These are phyloP conservation scores for Lutjanus erythropterus DNA, from an alignment of 2,113 vertebrate genomes.

Conservation along the genomic window DNA sequence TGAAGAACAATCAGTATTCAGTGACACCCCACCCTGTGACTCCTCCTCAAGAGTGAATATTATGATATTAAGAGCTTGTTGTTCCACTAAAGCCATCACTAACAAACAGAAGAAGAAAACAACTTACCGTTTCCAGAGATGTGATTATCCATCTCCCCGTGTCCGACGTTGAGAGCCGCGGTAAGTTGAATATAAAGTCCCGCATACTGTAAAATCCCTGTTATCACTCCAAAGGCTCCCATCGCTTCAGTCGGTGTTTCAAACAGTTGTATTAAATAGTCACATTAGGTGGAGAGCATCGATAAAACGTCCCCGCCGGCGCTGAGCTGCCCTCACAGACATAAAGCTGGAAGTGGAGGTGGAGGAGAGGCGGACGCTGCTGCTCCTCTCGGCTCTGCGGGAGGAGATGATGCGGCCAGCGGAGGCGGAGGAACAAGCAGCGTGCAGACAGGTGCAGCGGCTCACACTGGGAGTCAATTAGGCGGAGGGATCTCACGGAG, in stretches of 20 bases:
- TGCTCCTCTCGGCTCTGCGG: constrained; percentile 35
- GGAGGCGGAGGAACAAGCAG: constrained; percentile 78
- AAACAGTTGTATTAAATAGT: constrained; percentile 66
- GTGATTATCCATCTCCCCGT: constrained; percentile 86
- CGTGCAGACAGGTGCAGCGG: constrained; percentile 68
- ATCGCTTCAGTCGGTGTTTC: constrained; percentile 80
- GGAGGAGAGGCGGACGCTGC: constrained; percentile 25
- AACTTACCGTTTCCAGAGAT: constrained; percentile 89
- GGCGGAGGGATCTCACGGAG: constrained; percentile 86
- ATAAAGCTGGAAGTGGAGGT: constrained; percentile 34
- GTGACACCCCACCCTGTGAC: constrained; percentile 62
- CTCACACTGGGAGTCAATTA: constrained; percentile 76
- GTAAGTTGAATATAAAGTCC: constrained; percentile 93
- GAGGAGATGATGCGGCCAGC: constrained; percentile 51
- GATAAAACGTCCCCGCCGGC: constrained; percentile 32
- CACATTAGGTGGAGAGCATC: constrained; percentile 70
- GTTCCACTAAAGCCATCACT: neutral
- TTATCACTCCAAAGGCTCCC: constrained; percentile 86
- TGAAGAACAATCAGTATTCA: constrained; percentile 3
- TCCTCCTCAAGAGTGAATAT: neutral
- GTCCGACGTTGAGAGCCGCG: constrained; percentile 83
- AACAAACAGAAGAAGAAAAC: neutral
- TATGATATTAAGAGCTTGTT: neutral
- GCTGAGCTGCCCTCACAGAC: constrained; percentile 14
- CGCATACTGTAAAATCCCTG: constrained; percentile 89